Evolutionary conservation across 2,113 vertebrate genomes (phyloP), one percentile per base, ranked within the genome.

Genomic region (Montifringilla adamsi): DNA sequence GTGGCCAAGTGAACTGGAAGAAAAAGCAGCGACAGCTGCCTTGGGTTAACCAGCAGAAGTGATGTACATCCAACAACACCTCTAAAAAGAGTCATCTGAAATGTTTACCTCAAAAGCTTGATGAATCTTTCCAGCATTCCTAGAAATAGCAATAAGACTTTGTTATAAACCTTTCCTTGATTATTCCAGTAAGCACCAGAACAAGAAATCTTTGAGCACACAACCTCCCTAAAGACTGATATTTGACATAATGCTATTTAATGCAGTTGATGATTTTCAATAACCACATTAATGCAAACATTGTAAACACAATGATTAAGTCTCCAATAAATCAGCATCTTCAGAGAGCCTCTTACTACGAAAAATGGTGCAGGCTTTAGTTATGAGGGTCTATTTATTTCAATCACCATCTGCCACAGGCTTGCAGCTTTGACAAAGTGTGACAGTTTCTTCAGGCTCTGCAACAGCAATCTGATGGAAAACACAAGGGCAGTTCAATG

Each of bases 21-120:
- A 35, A 88, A 91, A 93, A 37, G 7, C 81, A 89, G 59, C 62
- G 87, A 58, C 85, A 93, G 55, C 69, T 89, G 85, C 86, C 90
- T 93, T 87, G 89, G 89, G 73, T 94, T 74, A 96, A 93, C 83
- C 76, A 95, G 79, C 75, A 87, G 41, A 87, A 49, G 60, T 7
- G 41, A 78, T 52, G 39, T 18, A 78, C 60, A 12, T 62, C 80
- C 56, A 90, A 23, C 41, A 92, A 20, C 0, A 62, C n/a, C 72
- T 59, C 72, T 43, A 23, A 80, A 80, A 86, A 69, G 13, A 74
- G 26, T 60, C 0, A 53, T 63, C 55, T 41, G 46, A 86, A 77
- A 87, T 10, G 6, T 52, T 90, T 44, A 58, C 55, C 70, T 87
- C 78, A 91, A 78, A 84, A 88, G 53, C 31, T 86, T 64, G 43